Evolutionary conservation across 2,113 vertebrate genomes (phyloP), one percentile per base, ranked within the genome.

Genomic region (Bubo blakistoni): DNA sequence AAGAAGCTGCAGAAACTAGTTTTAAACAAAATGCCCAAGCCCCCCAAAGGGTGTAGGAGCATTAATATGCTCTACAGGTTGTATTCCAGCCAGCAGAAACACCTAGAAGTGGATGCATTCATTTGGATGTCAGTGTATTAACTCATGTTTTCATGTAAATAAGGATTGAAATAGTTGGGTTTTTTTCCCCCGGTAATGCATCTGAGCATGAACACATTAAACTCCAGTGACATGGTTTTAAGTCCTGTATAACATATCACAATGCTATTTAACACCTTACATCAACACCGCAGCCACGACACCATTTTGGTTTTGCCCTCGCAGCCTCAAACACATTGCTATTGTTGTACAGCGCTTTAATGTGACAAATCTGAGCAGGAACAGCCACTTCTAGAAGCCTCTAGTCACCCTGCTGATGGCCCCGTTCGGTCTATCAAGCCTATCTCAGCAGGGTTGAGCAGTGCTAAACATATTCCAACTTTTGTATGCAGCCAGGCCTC

Each of bases 21-120:
- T 90, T 82, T 55, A 71, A 88, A 72, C 49, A 71, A 38, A 40
- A 72, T n/a, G 10, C 29, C 27, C 51, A 65, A 89, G 46, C 24
- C 46, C 16, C 42, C 30, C 7, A 13, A 61, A 57, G 0, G 2
- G 3, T 2, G 1, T n/a, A 38, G 25, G 22, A 76, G 65, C 29
- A 16, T 90, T 70, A 54, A 79, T 65, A 10, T 19, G 5, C 40
- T 81, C 46, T 76, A 49, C 34, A 51, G 54, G 30, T 69, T 61
- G 21, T 77, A 49, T 76, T 90, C 40, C 38, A 87, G 61, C 19
- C 47, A 74, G 76, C n/a, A 88, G 58, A 80, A 84, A 42, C 69
- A 79, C 34, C n/a, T 54, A 40, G 51, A 47, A 61, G 40, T 65
- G 42, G 7, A 17, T 67, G 16, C 44, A 4, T 81, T 59, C 29